A percentile compares a stretch with the other conserved stretches of the same genome.
Conservation (phyloP, 2,888 invertebrate genomes). For the Homarus gammarus region DNA sequence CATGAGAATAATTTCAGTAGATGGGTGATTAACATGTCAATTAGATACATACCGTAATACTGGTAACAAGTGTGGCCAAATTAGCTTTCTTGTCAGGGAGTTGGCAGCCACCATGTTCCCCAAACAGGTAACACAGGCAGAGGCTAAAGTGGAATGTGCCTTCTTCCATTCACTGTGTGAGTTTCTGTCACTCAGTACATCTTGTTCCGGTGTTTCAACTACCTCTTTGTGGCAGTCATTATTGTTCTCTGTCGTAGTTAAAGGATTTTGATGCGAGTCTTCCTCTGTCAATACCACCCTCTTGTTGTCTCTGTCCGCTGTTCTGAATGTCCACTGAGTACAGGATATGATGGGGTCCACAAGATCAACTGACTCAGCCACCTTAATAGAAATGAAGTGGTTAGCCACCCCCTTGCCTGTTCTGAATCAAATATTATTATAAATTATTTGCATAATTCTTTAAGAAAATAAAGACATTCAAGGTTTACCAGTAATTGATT, state of each 20-base stretch:
- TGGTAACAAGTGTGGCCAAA: constrained; percentile 51
- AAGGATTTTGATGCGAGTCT: background rate
- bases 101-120: constrained; percentile 67
- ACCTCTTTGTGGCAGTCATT: background rate
- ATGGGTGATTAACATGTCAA: no score
- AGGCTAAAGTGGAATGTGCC: constrained; percentile 39
- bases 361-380: constrained; percentile 39
- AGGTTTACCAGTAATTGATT: constrained; percentile 46
- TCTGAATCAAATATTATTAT: background rate
- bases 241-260: background rate
- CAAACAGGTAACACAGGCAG: constrained; percentile 48
- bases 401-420: background rate
- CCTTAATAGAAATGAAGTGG: constrained; percentile 6
- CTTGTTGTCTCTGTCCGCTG: background rate
- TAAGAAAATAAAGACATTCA: background rate
- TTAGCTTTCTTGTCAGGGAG: constrained; percentile 34
- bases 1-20: no score
- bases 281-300: background rate
- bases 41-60: constrained; percentile 39
- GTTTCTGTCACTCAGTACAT: background rate
- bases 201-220: background rate
- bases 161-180: background rate
- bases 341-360: constrained; percentile 43
- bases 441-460: background rate
- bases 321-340: constrained; percentile 33